These are phyloP conservation scores for Alcedo atthis DNA, from an alignment of 2,797 vertebrate species.

Conservation along the genomic window DNA sequence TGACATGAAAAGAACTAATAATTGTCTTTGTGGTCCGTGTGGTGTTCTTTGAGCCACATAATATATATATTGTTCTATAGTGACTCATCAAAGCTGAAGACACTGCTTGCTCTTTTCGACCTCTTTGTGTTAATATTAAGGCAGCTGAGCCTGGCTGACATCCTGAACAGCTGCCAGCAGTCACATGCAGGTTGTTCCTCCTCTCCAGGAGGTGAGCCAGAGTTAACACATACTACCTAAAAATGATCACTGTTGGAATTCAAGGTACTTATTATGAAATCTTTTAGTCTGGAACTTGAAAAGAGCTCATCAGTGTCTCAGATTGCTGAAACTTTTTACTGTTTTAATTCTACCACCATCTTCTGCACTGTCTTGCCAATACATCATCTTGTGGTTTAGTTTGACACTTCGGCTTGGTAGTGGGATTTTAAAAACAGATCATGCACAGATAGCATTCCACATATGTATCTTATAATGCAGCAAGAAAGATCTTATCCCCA, in stretches of 20 bases:
- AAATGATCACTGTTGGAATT: neutral
- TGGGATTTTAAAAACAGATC: neutral
- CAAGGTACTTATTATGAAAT: neutral
- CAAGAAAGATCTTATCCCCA: neutral
- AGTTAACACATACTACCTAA: neutral
- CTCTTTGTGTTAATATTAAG: neutral
- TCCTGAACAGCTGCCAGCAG: neutral
- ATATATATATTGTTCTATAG: neutral
- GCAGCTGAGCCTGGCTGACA: neutral
- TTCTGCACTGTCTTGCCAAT: neutral
- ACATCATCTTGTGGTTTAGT: neutral
- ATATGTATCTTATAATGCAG: neutral
- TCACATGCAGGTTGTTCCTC: neutral
- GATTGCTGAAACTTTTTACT: neutral
- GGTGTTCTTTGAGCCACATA: neutral
- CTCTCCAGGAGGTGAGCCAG: neutral
- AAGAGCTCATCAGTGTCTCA: neutral
- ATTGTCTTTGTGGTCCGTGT: neutral
- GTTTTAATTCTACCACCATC: neutral
- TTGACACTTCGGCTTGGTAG: neutral
- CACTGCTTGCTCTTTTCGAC: neutral
- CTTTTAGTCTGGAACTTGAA: neutral
- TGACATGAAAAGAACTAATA: neutral
- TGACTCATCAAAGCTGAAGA: neutral
- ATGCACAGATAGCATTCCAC: neutral